These are phyloP conservation scores for Gymnobelideus leadbeateri DNA, from an alignment of 2,113 vertebrate genomes.

Conservation along the genomic window DNA sequence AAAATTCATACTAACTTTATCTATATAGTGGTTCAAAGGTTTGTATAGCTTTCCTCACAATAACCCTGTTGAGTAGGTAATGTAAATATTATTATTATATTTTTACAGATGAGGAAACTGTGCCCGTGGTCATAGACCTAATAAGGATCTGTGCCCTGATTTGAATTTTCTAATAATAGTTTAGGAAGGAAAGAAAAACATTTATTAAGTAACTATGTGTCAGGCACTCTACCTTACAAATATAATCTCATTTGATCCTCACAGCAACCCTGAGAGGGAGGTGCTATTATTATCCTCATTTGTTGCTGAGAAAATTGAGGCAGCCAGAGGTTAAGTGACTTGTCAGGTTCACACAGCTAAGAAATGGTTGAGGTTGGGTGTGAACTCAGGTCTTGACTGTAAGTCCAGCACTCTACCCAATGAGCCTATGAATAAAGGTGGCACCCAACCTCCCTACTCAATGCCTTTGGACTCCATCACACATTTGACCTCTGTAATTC, in stretches of 20 bases:
- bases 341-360: neutral
- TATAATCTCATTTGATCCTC: neutral
- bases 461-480: neutral
- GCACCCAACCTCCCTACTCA: neutral
- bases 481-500: neutral
- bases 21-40: neutral
- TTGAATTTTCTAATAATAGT: neutral
- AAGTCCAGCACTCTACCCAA: neutral
- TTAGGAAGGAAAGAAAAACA: neutral
- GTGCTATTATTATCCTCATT: neutral
- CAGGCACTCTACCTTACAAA: neutral
- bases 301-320: neutral
- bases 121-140: neutral
- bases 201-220: neutral
- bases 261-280: neutral
- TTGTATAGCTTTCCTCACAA: neutral
- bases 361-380: neutral
- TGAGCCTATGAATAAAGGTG: neutral
- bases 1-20: neutral
- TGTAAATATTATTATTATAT: neutral
- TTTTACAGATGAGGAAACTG: neutral
- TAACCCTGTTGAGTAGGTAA: neutral
- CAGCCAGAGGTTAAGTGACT: neutral
- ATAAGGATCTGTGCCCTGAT: neutral
- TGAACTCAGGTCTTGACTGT: neutral